Base-by-base conservation (phyloP, 1,140 invertebrate species). In the Nasonia giraulti region DNA sequence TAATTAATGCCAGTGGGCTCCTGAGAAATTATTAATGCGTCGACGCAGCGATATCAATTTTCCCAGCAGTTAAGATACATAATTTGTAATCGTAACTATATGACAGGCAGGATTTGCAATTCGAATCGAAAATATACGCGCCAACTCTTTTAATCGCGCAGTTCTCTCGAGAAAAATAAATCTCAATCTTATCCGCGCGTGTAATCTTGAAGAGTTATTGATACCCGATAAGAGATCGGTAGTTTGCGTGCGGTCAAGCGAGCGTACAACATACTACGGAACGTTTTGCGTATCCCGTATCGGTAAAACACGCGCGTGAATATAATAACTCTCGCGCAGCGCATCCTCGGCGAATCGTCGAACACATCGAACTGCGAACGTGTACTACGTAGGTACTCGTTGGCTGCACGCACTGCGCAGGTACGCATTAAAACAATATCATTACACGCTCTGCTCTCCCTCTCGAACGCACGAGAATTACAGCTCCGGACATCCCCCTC, bases 361-460 rank as follows among this genome's bases (percentile, higher is more conserved):
- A 44, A 62, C 17, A 62, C 33, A 44, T 80, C 76, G 27, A 27
- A 20, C 50, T 27, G 27, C 1, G 68, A 50, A 50, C 68, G 69
- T 20, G 2, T 14, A 20, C 4, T 27, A 27, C 27, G 27, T 27
- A 27, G 27, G 20, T 62, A 62, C 20, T n/a, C 55, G 7, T n/a
- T n/a, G 55, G 55, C 55, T 17, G 55, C 55, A 62, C 20, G 55
- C 55, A 20, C 20, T 3, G 1, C 5, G 50, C 17, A 71, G 69
- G 23, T 75, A 31, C 69, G 40, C 37, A 82, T 82, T 82, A 82
- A 82, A 82, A 75, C 47, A 75, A 62, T 82, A 75, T 75, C 47
- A 82, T 47, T 74, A 74, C 44, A 20, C 31, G 71, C 69, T 47
- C 17, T 27, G 27, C 27, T 74, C 73, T 40, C 37, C 40, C 14